phyloP scores from a whole-genome alignment of 2,888 invertebrate genomes.

The Pollenia griseotomentosa region DNA sequence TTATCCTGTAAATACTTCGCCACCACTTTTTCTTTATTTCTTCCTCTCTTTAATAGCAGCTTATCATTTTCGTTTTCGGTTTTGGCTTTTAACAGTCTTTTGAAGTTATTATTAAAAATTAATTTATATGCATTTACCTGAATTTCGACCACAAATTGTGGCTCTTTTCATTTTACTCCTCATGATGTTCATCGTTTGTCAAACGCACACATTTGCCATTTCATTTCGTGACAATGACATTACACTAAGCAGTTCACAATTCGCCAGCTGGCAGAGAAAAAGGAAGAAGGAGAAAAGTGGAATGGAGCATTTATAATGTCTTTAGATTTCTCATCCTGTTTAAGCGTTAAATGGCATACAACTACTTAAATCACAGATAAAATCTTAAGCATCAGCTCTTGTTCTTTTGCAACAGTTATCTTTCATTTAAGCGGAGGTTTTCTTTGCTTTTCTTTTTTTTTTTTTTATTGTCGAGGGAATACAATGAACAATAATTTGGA shows the following conservation, averaged over 20 bases:
- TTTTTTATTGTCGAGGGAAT: not conserved
- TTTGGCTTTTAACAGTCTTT: constrained; percentile 26
- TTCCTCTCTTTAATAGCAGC: not conserved
- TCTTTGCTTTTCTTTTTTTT: too few species aligned
- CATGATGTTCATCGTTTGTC: not conserved
- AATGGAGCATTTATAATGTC: not conserved
- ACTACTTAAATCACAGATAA: constrained; percentile 48
- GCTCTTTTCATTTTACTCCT: not conserved
- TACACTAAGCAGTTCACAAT: constrained; percentile 49
- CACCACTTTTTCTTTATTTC: not conserved
- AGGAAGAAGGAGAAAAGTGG: not conserved
- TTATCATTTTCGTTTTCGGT: constrained; percentile 13
- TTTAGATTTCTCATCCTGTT: not conserved
- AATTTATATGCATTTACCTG: constrained; percentile 55
- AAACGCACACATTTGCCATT: not conserved
- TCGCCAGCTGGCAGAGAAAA: constrained; percentile 48
- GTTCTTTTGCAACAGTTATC: not conserved
- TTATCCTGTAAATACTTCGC: not conserved
- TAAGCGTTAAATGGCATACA: not conserved
- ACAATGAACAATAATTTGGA: constrained; percentile 20
- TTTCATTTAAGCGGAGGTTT: not conserved
- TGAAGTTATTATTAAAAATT: constrained; percentile 50
- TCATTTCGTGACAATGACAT: constrained; percentile 38
- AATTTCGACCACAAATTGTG: constrained; percentile 21
- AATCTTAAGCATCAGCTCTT: constrained; percentile 36